phyloP scores from a whole-genome alignment of 2,113 vertebrate genomes.

The Lethenteron camtschaticum region DNA sequence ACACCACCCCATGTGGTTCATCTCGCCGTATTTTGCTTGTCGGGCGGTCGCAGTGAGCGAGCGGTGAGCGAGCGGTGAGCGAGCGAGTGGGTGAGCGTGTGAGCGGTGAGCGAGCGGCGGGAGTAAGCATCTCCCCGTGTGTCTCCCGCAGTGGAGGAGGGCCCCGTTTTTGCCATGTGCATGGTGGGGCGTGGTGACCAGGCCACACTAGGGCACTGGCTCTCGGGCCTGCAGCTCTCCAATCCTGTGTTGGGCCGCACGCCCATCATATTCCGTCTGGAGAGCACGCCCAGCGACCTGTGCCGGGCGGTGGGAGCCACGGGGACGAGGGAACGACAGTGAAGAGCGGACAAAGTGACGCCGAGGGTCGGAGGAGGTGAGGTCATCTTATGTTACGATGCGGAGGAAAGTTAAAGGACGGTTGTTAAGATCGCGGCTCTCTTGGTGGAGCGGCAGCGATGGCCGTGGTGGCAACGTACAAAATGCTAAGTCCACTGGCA shows the following conservation, averaged over 20 bases:
- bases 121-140: neutral
- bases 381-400: too few relatives aligned
- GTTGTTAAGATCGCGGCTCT: too few relatives aligned
- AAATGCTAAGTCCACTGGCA: too few relatives aligned
- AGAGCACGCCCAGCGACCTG: slow-evolving; percentile 20
- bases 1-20: neutral
- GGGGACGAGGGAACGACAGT: slow-evolving; percentile 12
- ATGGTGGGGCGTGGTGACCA: slow-evolving; percentile 38
- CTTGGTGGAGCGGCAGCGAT: too few relatives aligned
- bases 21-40: neutral
- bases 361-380: too few relatives aligned
- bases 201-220: slow-evolving; percentile 44
- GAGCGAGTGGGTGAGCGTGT: neutral
- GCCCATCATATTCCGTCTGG: slow-evolving; percentile 45
- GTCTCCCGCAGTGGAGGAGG: slow-evolving; percentile 42
- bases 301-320: neutral
- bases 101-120: neutral
- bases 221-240: slow-evolving; percentile 41
- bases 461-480: too few relatives aligned
- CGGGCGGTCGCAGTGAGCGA: neutral
- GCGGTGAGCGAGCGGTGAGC: neutral
- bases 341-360: too few relatives aligned
- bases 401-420: too few relatives aligned
- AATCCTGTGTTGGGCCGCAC: slow-evolving; percentile 37
- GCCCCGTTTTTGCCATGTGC: slow-evolving; percentile 49